These are phyloP conservation scores for Kryphioiulus occultus DNA, from an alignment of 2,888 invertebrate genomes.

Conservation along the genomic window DNA sequence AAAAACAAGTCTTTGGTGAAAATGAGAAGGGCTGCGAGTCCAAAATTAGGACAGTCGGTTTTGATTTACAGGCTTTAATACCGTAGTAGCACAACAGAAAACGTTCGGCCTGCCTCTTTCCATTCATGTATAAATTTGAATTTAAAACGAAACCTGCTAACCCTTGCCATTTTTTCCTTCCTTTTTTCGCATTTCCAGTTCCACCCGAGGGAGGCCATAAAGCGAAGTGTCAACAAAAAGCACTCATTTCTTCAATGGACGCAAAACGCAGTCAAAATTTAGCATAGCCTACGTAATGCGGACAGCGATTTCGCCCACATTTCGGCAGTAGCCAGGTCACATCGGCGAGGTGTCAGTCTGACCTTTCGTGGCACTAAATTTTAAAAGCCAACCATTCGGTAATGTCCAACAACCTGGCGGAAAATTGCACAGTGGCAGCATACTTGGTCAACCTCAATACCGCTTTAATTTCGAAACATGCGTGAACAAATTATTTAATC, in stretches of 20 bases:
- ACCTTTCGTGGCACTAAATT: neutral
- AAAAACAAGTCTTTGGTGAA: neutral
- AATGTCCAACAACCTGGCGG: neutral
- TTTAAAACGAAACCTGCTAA: slow-evolving; percentile 2
- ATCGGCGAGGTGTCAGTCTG: neutral
- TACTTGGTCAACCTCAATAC: too few species aligned
- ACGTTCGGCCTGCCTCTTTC: neutral
- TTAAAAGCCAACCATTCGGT: neutral
- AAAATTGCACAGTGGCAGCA: neutral
- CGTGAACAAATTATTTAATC: too few species aligned
- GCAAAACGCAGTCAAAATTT: neutral
- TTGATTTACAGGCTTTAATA: slow-evolving; percentile 16
- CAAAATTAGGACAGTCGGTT: slow-evolving; percentile 16
- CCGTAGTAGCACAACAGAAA: neutral
- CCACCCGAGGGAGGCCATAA: neutral
- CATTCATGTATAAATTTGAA: neutral
- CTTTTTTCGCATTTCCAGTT: neutral
- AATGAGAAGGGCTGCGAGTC: neutral
- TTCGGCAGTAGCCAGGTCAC: neutral
- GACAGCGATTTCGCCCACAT: neutral
- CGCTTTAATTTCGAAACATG: too few species aligned
- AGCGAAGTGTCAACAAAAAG: neutral
- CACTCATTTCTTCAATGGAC: neutral
- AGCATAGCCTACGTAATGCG: neutral
- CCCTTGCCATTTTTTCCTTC: neutral